Conservation (phyloP, 2,888 invertebrate genomes). For the Eucera pruinosa region DNA sequence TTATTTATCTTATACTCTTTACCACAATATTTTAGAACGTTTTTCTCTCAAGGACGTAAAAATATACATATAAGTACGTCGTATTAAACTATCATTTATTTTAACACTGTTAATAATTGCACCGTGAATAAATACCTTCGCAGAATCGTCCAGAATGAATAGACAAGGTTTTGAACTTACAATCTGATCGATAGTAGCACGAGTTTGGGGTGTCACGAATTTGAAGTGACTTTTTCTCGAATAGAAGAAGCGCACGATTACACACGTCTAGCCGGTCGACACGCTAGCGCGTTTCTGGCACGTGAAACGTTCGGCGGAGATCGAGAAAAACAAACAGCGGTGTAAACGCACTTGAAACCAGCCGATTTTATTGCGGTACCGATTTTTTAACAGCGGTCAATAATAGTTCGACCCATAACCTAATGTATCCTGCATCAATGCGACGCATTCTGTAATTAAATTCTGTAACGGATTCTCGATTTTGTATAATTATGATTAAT, state of each 20-base stretch:
- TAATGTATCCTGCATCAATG: too few species aligned
- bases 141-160: not conserved
- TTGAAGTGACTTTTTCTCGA: not conserved
- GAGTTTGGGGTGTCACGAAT: not conserved
- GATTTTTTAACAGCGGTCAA: too few species aligned
- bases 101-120: not conserved
- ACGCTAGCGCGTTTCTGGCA: constrained; percentile 19
- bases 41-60: too few species aligned
- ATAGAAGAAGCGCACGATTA: not conserved
- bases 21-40: too few species aligned
- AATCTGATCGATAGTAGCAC: not conserved
- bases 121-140: not conserved
- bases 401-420: too few species aligned
- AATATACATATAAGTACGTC: too few species aligned
- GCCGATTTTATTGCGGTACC: not conserved
- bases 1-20: too few species aligned
- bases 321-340: not conserved
- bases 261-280: not conserved
- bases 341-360: constrained; percentile 34
- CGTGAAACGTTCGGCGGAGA: not conserved
- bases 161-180: too few species aligned
- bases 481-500: too few species aligned
- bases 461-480: too few species aligned
- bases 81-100: not conserved
- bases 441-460: too few species aligned